Base-by-base conservation (phyloP, 2,888 invertebrate species). In the Heliconius cydno region DNA sequence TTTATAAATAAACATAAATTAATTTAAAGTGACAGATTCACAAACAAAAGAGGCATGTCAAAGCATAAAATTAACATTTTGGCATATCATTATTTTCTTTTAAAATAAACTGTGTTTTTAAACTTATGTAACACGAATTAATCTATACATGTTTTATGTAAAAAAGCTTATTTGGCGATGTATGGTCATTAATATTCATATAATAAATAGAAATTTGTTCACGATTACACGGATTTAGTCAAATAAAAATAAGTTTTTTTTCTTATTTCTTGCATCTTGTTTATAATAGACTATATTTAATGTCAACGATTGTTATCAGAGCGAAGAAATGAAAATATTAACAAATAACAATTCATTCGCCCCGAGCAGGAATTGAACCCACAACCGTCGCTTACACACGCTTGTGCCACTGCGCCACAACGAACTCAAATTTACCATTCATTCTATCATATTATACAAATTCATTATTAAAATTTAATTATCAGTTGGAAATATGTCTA, bases 91-190 rank as follows among this genome's bases (percentile, higher is more conserved):
- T 72, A 72, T 28, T 72, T 22, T 30, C 22, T 52, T 72, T 72
- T n/a, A 34, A 57, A 30, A 57, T n/a, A 19, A 46, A 28, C 9
- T 70, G 7, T 41, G 19, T 34, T 22, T 13, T 57, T 34, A 15
- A 73, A 73, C 7, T 73, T 73, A 73, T n/a, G 15, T 60, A 73
- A 57, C 4, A 60, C 1, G 6, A 15, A 30, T 22, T 34, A 22
- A 73, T 73, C n/a, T 30, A 73, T 73, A 34, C n/a, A 1, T 73
- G 22, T 57, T 60, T 30, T 57, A 73, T n/a, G 72, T 68, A 57
- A 60, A 73, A 57, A 34, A 34, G n/a, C 57, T 15, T 30, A 10
- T n/a, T 34, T 34, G n/a, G 30, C n/a, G 13, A 60, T 73, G 34
- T 60, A n/a, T 34, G 57, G n/a, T n/a, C 38, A 73, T 73, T 30